phyloP scores from a whole-genome alignment of 2,888 invertebrate genomes.

The Furcula furcula region DNA sequence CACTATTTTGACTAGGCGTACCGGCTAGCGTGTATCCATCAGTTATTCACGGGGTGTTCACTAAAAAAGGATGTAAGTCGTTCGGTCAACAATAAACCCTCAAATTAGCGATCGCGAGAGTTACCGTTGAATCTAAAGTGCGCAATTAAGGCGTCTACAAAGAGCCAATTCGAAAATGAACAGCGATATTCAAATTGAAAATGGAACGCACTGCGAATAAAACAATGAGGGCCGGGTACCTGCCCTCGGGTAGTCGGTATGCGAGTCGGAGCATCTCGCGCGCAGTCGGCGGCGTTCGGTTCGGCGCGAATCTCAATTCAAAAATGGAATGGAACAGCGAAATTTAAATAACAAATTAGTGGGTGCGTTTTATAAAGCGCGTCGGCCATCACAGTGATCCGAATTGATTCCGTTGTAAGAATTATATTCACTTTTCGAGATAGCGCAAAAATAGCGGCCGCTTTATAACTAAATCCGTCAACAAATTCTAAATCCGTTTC shows the following conservation, averaged over 20 bases:
- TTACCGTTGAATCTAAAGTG: constrained; percentile 77
- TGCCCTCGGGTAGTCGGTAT: constrained; percentile 48
- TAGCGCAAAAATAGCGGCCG: constrained; percentile 20
- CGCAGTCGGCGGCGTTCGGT: constrained; percentile 31
- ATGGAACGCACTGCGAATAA: constrained; percentile 74
- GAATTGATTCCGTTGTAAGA: constrained; percentile 60
- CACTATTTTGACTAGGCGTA: constrained; percentile 38
- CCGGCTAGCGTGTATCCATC: constrained; percentile 38
- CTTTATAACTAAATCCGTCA: constrained; percentile 15
- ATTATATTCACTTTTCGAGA: constrained; percentile 40
- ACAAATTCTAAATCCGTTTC: no score
- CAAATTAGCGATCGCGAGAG: constrained; percentile 75
- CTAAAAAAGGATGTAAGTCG: constrained; percentile 66
- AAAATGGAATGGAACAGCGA: constrained; percentile 65
- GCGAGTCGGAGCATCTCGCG: constrained; percentile 48
- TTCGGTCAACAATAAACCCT: constrained; percentile 68
- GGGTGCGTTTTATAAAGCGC: constrained; percentile 62
- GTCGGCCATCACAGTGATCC: constrained; percentile 56
- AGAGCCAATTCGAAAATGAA: constrained; percentile 76
- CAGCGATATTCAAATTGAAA: constrained; percentile 79
- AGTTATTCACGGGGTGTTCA: constrained; percentile 57
- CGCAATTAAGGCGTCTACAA: constrained; percentile 76
- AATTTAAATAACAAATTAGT: constrained; percentile 77
- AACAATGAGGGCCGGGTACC: constrained; percentile 60
- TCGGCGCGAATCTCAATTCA: constrained; percentile 59